Conservation (phyloP, 2,888 invertebrate genomes). For the Troides aeacus region DNA sequence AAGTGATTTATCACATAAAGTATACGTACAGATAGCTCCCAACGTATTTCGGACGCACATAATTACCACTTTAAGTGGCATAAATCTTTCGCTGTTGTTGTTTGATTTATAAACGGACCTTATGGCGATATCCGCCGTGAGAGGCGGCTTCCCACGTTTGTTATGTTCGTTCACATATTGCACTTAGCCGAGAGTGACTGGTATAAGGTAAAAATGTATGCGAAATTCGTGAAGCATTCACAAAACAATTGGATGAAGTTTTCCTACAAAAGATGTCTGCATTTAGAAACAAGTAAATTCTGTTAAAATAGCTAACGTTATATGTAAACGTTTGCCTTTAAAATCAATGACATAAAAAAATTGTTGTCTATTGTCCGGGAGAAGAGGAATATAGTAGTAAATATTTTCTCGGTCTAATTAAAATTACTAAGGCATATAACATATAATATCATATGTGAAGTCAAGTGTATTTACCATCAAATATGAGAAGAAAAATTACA, state of each 20-base stretch:
- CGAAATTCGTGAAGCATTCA: not conserved
- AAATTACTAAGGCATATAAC: no score
- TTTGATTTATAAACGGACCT: constrained; percentile 60
- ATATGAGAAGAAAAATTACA: no score
- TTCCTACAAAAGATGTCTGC: not conserved
- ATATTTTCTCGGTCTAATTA: no score
- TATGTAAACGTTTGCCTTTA: no score
- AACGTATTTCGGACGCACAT: constrained; percentile 44
- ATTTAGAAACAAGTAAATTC: no score
- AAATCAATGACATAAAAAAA: no score
- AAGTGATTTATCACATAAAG: constrained; percentile 31
- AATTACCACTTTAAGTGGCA: constrained; percentile 57
- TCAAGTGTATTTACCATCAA: no score
- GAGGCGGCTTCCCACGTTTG: constrained; percentile 52
- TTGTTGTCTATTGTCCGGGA: no score
- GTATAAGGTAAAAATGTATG: not conserved
- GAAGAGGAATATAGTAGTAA: no score
- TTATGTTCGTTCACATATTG: constrained; percentile 17
- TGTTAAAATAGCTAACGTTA: no score
- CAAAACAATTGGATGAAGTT: not conserved
- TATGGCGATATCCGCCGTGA: constrained; percentile 56
- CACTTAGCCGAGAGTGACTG: not conserved
- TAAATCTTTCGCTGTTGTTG: constrained; percentile 59
- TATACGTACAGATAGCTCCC: constrained; percentile 29
- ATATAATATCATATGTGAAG: no score